Conservation (phyloP, 1,140 invertebrate genomes). For the Drosophila baimaii region DNA sequence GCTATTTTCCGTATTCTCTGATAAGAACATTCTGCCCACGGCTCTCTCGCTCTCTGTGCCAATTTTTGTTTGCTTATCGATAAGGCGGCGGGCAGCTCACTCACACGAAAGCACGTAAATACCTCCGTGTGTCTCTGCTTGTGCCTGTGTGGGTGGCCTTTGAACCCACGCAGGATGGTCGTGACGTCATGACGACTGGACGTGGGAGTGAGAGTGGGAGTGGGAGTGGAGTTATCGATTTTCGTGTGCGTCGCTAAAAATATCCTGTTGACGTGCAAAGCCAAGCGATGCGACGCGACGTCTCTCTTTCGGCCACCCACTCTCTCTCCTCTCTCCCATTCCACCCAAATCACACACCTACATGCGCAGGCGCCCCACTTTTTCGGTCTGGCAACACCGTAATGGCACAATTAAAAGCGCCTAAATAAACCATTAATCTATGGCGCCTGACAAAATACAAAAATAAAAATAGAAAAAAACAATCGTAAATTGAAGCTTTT, state of each 20-base stretch:
- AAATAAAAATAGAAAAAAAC: slow-evolving; percentile 15
- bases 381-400: slow-evolving; percentile 40
- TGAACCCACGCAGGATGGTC: slow-evolving; percentile 22
- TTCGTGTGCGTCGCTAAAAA: slow-evolving; percentile 33
- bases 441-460: slow-evolving; percentile 6
- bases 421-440: slow-evolving; percentile 33
- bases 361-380: slow-evolving; percentile 44
- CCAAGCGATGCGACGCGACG: slow-evolving; percentile 1
- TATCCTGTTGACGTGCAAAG: slow-evolving; percentile 41
- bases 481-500: slow-evolving; percentile 36
- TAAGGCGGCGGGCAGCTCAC: slow-evolving; percentile 1
- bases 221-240: slow-evolving; percentile 37
- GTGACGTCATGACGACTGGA: slow-evolving; percentile 33
- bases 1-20: slow-evolving; percentile 13
- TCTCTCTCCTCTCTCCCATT: not conserved
- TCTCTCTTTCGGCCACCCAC: slow-evolving; percentile 3
- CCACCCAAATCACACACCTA: not conserved
- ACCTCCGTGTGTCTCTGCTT: not conserved
- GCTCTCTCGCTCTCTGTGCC: slow-evolving; percentile 19
- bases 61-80: slow-evolving; percentile 33
- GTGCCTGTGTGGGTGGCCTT: slow-evolving; percentile 14
- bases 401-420: slow-evolving; percentile 29
- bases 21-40: slow-evolving; percentile 25
- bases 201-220: not conserved
- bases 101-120: not conserved